Evolutionary conservation across 2,113 vertebrate genomes (phyloP).

Genomic region (Paraplagusia blochii): DNA sequence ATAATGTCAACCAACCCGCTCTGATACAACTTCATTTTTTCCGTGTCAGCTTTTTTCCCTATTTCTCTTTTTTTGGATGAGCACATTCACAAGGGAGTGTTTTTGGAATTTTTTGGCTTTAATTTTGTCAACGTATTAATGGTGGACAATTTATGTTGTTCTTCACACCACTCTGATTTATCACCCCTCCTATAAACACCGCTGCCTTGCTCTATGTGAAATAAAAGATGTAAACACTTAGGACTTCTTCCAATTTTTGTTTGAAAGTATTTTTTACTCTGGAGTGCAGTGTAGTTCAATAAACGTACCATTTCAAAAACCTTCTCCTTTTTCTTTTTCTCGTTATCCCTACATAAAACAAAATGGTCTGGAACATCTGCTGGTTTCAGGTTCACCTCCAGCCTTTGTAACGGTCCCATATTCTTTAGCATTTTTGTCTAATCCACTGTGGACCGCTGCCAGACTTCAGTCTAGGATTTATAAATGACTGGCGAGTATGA

Average conservation of each 20-base stretch:
- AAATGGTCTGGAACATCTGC: conserved; percentile 29
- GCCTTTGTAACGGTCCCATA: conserved; percentile 49
- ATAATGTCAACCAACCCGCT: conserved; percentile 36
- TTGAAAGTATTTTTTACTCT: conserved; percentile 62
- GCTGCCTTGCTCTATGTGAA: conserved; percentile 29
- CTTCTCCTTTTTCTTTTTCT: conserved; percentile 11
- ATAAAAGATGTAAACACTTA: conserved; percentile 18
- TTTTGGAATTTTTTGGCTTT: conserved; percentile 20
- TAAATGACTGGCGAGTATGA: conserved; percentile 81
- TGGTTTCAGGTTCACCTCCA: conserved; percentile 14
- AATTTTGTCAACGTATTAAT: conserved; percentile 14
- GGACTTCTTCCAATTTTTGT: conserved; percentile 46
- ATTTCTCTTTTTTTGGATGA: background rate
- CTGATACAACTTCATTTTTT: conserved; percentile 32
- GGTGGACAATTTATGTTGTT: conserved; percentile 9
- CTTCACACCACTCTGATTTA: conserved; percentile 16
- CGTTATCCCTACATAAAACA: conserved; percentile 2
- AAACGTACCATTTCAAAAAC: conserved; percentile 66
- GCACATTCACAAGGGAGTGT: conserved; percentile 11
- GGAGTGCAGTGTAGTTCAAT: conserved; percentile 69
- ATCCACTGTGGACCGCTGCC: conserved; percentile 77
- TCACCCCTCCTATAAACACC: conserved; percentile 32
- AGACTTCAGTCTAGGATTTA: conserved; percentile 77
- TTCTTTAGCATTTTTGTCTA: conserved; percentile 80
- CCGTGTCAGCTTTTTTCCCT: conserved; percentile 22